These are phyloP conservation scores for Alcis repandata DNA, from an alignment of 2,888 invertebrate species.

Conservation along the genomic window DNA sequence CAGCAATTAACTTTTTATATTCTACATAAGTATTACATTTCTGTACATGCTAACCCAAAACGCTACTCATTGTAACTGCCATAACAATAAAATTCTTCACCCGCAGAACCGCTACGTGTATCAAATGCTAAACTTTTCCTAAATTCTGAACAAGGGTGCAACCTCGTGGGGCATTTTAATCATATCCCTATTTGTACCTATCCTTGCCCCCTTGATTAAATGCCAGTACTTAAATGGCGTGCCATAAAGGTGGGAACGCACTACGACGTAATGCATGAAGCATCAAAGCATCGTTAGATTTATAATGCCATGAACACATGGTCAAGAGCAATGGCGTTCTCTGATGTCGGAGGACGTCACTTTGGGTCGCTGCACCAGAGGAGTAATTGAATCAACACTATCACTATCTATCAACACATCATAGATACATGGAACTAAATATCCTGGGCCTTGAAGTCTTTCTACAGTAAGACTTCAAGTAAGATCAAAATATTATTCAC, in stretches of 20 bases:
- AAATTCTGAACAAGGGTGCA: slow-evolving; percentile 15
- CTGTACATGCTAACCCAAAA: background rate
- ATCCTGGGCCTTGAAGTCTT: no score
- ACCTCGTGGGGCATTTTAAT: slow-evolving; percentile 43
- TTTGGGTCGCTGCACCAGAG: no score
- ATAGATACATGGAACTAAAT: no score
- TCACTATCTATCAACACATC: no score
- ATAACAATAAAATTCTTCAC: slow-evolving; percentile 18
- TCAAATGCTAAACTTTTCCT: slow-evolving; percentile 20
- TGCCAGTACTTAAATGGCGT: slow-evolving; percentile 70
- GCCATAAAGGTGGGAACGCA: slow-evolving; percentile 47
- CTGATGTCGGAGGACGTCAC: no score
- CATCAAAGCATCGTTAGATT: background rate
- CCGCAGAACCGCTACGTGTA: slow-evolving; percentile 20
- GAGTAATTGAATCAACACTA: no score
- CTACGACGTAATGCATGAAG: background rate
- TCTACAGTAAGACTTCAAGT: no score
- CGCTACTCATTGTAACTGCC: background rate
- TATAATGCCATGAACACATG: no score
- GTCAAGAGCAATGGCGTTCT: no score
- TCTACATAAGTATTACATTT: background rate
- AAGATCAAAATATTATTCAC: no score
- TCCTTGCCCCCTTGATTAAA: slow-evolving; percentile 65
- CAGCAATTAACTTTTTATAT: no score
- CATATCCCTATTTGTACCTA: slow-evolving; percentile 50